phyloP scores from a whole-genome alignment of 2,797 vertebrate species.

The Fistularia tabacaria region DNA sequence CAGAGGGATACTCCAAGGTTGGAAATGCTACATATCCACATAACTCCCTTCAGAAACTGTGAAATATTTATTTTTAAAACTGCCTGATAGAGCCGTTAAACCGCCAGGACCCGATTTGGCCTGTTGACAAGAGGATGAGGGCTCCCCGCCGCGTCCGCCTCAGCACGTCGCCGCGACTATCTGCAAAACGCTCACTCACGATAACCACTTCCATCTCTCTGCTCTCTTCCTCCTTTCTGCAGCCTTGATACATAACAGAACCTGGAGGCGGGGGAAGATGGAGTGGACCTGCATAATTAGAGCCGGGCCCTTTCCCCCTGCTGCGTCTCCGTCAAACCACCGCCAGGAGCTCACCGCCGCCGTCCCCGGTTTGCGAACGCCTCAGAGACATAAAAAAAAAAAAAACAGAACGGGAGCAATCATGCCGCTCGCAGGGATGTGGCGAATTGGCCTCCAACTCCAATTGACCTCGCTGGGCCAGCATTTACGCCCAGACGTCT shows the following conservation, averaged over 20 bases:
- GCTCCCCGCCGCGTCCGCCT: slow-evolving; percentile 53
- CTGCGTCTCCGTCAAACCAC: slow-evolving; percentile 45
- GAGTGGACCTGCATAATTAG: slow-evolving; percentile 59
- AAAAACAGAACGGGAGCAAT: slow-evolving; percentile 41
- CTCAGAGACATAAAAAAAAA: slow-evolving; percentile 46
- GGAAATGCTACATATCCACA: no score
- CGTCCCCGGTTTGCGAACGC: slow-evolving; percentile 35
- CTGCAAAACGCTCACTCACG: slow-evolving; percentile 58
- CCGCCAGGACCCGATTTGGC: slow-evolving; percentile 52
- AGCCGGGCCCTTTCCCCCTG: slow-evolving; percentile 43
- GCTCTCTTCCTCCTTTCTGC: slow-evolving; percentile 27
- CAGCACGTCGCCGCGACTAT: slow-evolving; percentile 63
- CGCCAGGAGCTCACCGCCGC: slow-evolving; percentile 21
- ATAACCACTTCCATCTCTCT: slow-evolving; percentile 46
- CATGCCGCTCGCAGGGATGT: slow-evolving; percentile 34
- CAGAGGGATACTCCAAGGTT: no score
- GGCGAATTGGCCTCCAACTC: slow-evolving; percentile 33
- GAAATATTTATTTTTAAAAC: neutral
- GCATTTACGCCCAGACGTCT: slow-evolving; percentile 63
- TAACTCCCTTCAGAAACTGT: neutral
- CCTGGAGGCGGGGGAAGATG: slow-evolving; percentile 46
- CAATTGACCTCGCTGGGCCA: slow-evolving; percentile 57
- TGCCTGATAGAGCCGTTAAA: slow-evolving; percentile 51
- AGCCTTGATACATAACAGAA: slow-evolving; percentile 65
- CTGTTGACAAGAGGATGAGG: slow-evolving; percentile 50